Conservation (phyloP, 2,888 invertebrate species). For the Thymelicus lineola region DNA sequence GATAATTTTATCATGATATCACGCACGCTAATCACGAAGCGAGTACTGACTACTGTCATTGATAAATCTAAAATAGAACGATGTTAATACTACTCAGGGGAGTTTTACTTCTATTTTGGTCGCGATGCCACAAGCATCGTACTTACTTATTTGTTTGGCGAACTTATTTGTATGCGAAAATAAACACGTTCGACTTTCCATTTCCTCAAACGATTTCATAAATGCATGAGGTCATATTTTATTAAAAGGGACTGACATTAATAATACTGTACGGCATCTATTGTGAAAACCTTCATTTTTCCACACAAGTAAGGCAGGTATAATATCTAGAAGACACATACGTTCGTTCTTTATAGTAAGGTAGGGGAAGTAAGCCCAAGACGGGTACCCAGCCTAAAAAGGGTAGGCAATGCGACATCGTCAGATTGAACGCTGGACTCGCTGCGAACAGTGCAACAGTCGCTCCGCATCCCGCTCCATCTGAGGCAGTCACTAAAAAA, state of each 20-base stretch:
- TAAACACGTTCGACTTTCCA: not conserved
- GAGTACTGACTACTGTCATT: not conserved
- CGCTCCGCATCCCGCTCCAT: too few relatives aligned
- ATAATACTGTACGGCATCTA: not conserved
- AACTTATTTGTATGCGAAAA: conserved; percentile 18
- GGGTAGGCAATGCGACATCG: too few relatives aligned
- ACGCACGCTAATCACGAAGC: not conserved
- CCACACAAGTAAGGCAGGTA: too few relatives aligned
- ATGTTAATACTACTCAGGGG: conserved; percentile 56
- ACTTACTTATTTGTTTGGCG: conserved; percentile 29
- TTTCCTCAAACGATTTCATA: conserved; percentile 5
- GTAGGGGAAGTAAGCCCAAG: too few relatives aligned
- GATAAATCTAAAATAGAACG: conserved; percentile 52
- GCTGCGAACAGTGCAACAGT: too few relatives aligned
- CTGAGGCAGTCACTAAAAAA: too few relatives aligned
- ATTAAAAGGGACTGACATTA: not conserved
- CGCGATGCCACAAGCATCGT: conserved; percentile 12
- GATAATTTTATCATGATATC: not conserved
- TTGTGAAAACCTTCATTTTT: too few relatives aligned
- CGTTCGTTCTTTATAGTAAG: too few relatives aligned
- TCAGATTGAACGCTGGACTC: too few relatives aligned
- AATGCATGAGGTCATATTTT: not conserved
- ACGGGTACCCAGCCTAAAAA: too few relatives aligned
- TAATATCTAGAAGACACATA: too few relatives aligned
- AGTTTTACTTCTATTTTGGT: conserved; percentile 55